Base-by-base conservation (phyloP, 2,113 vertebrate species). In the Bothrops jararaca region DNA sequence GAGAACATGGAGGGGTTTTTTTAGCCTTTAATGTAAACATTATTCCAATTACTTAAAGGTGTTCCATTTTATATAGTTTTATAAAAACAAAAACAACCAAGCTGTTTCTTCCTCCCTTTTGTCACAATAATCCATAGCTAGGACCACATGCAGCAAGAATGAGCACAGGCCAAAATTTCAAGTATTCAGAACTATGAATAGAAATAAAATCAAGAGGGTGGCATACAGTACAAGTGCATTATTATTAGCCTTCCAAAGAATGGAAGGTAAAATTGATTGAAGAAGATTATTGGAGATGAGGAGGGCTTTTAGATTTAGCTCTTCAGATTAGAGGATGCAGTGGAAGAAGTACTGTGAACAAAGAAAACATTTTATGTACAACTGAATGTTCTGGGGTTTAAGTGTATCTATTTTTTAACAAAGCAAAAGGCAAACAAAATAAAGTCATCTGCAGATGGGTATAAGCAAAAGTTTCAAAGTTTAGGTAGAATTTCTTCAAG, bases 271-370 rank as follows among this genome's bases (percentile, higher is more conserved):
- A 93, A 91, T 93, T 95, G 95, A 95, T 93, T 92, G 88, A 92
- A 95, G 96, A 96, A 95, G 92, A 94, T 95, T 95, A 97, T 96
- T 97, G 96, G 85, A 88, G 91, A 94, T 95, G 88, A 93, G 94
- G 90, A 95, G 88, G 87, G 93, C 85, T 92, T 93, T 94, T 95
- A 96, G 92, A 95, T 95, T 54, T 88, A 93, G 94, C 93, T 96
- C 95, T 96, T 9, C n/a, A 96, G 95, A 85, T 95, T 92, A 96
- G 95, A 95, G 94, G 85, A 58, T 91, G 87, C 91, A 91, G 95
- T 95, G 95, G 95, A 94, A 89, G 94, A 34, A 96, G 92, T 86
- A 93, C 85, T 92, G 85, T 92, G 48, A 94, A 94, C 89, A 93
- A 95, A 95, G 94, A 94, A 95, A 95, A 90, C 95, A 97, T 95